Conservation (phyloP, 2,113 vertebrate species). For the Rana temporaria region DNA sequence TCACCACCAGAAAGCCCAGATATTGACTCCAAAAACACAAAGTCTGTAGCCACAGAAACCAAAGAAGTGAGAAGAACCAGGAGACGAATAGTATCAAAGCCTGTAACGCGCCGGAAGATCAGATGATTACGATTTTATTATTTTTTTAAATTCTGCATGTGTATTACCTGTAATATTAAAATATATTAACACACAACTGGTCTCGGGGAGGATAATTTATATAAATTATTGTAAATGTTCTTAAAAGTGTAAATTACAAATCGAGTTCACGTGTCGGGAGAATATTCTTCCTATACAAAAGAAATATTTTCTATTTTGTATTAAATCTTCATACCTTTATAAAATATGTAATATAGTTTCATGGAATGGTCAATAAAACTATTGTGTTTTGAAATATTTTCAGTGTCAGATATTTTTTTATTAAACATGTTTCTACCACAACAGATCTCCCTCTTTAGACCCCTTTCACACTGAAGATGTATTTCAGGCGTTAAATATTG, state of each 20-base stretch:
- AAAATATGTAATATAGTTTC: too few species aligned
- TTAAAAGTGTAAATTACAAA: conserved; percentile 69
- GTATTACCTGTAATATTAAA: conserved; percentile 76
- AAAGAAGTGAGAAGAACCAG: conserved; percentile 73
- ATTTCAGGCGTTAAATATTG: too few species aligned
- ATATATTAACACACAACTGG: conserved; percentile 67
- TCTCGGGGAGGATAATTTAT: conserved; percentile 85
- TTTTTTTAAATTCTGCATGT: conserved; percentile 72
- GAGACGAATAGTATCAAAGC: conserved; percentile 81
- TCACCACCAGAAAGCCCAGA: conserved; percentile 85
- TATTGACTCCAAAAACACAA: conserved; percentile 63
- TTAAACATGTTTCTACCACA: too few species aligned
- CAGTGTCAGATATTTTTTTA: too few species aligned
- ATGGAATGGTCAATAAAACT: too few species aligned
- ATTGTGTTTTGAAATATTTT: too few species aligned
- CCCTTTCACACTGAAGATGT: too few species aligned
- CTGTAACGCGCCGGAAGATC: conserved; percentile 87
- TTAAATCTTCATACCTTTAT: too few species aligned
- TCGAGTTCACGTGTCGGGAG: too few species aligned
- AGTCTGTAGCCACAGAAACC: conserved; percentile 62
- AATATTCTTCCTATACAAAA: too few species aligned
- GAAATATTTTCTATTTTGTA: too few species aligned
- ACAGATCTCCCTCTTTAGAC: too few species aligned
- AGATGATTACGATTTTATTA: conserved; percentile 74
- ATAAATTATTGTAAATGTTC: conserved; percentile 87